Percentiles rank a stretch among this genome's conserved stretches.
These are phyloP conservation scores for Trematomus bernacchii DNA, from an alignment of 2,797 vertebrate genomes.

Conservation along the genomic window DNA sequence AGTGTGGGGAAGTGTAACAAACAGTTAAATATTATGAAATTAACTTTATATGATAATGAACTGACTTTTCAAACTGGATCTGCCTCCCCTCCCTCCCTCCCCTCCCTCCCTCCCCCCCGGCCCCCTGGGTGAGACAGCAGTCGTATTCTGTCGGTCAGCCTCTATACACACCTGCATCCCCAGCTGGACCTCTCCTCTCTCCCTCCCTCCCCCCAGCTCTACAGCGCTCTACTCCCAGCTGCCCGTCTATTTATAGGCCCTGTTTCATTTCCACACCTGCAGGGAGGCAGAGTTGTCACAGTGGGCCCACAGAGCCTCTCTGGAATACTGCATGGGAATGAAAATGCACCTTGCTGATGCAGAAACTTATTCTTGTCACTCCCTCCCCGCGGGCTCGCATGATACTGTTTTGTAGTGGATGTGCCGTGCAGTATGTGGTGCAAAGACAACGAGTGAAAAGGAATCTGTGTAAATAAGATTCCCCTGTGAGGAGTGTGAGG, in stretches of 20 bases:
- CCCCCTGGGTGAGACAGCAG: slow-evolving; percentile 72
- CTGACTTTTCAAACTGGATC: slow-evolving; percentile 47
- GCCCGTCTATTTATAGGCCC: slow-evolving; percentile 91
- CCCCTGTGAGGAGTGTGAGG: slow-evolving; percentile 46
- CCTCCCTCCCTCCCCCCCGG: slow-evolving; percentile 6
- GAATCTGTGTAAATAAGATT: slow-evolving; percentile 66
- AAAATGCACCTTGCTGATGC: slow-evolving; percentile 86
- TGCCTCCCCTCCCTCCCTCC: slow-evolving; percentile 10
- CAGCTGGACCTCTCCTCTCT: slow-evolving; percentile 77
- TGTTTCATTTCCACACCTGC: slow-evolving; percentile 94
- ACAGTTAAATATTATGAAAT: neutral
- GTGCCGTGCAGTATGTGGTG: slow-evolving; percentile 62
- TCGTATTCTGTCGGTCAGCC: slow-evolving; percentile 79
- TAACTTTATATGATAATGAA: slow-evolving; percentile 21
- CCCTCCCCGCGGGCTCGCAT: slow-evolving; percentile 66
- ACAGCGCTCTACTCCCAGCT: slow-evolving; percentile 88
- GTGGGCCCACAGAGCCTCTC: slow-evolving; percentile 81
- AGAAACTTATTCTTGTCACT: slow-evolving; percentile 82
- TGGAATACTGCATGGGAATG: slow-evolving; percentile 83
- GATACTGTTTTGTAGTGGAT: slow-evolving; percentile 67
- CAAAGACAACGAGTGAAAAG: slow-evolving; percentile 64
- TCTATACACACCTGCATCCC: slow-evolving; percentile 84
- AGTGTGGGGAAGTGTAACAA: neutral
- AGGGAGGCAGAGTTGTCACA: slow-evolving; percentile 86
- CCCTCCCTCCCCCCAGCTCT: slow-evolving; percentile 44